Evolutionary conservation across 2,888 invertebrate species (phyloP), one percentile per base, ranked within the genome.

Genomic region (Mesoligia furuncula): DNA sequence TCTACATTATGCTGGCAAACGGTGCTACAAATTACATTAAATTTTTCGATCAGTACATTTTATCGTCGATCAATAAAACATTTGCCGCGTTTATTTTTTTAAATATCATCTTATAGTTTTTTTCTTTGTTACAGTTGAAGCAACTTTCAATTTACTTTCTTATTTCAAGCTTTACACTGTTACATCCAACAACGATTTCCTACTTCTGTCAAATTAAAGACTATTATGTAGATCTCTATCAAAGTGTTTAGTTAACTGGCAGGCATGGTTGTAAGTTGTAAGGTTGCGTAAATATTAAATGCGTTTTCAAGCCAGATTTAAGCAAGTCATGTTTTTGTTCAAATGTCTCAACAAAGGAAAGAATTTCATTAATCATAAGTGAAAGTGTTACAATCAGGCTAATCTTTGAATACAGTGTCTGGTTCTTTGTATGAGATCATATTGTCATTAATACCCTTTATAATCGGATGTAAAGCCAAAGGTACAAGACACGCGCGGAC

Each of bases 121-220:
- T 80, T 87, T 90, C 87, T 91, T 90, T 89, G 87, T 86, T 77
- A 80, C 42, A 75, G 77, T 77, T 83, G 84, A 87, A 84, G 85
- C 84, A 73, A 88, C 91, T 92, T 93, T 92, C 91, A 91, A 91
- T 90, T 91, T 90, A 86, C 89, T 91, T 91, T 90, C 87, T 88
- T 90, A 90, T 91, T 91, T 87, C 80, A 86, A 82, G 73, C 69
- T 82, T 80, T 82, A 83, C 78, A 80, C 75, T 84, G 84, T 82
- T 81, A 85, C 68, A 85, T 85, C 82, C 81, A 80, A 84, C 74
- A 75, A 75, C 75, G 73, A 76, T 87, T 89, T 83, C 73, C 77
- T 86, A 83, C 86, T 89, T 86, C 86, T 85, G 81, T 86, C 83
- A 82, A 78, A 87, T 89, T 87, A 82, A 85, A 85, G 80, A 77